These are phyloP conservation scores for Patella vulgata DNA, from an alignment of 1,140 invertebrate species.

Conservation along the genomic window DNA sequence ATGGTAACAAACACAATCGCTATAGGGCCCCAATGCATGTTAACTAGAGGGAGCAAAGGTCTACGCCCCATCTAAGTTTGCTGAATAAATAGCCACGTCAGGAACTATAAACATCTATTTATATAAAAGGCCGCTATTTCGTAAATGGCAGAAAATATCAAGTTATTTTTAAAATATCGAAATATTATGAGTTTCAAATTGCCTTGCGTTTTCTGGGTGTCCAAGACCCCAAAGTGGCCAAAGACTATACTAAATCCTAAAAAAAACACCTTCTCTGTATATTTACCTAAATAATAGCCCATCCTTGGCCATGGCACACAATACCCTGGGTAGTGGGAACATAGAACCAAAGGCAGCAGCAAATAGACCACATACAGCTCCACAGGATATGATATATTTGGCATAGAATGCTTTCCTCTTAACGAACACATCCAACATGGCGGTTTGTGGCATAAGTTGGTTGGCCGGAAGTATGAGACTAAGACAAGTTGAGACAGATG, in stretches of 20 bases:
- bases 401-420: slow-evolving; percentile 73
- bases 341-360: slow-evolving; percentile 84
- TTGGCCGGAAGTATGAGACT: slow-evolving; percentile 86
- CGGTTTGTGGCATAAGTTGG: slow-evolving; percentile 82
- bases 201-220: no score
- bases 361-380: slow-evolving; percentile 73
- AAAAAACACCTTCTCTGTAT: no score
- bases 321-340: slow-evolving; percentile 87
- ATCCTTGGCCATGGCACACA: slow-evolving; percentile 91
- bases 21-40: no score
- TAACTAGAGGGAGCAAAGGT: slow-evolving; percentile 59
- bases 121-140: no score
- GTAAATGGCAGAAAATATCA: no score
- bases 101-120: no score
- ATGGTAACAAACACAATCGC: background rate
- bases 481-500: slow-evolving; percentile 83
- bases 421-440: slow-evolving; percentile 81
- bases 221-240: no score
- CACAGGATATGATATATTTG: slow-evolving; percentile 80
- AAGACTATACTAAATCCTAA: no score
- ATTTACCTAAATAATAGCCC: slow-evolving; percentile 82
- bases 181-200: no score
- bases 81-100: no score
- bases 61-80: slow-evolving; percentile 4
- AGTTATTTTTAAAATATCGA: no score